Evolutionary conservation across 2,113 vertebrate genomes (phyloP).

Genomic region (Spea bombifrons): DNA sequence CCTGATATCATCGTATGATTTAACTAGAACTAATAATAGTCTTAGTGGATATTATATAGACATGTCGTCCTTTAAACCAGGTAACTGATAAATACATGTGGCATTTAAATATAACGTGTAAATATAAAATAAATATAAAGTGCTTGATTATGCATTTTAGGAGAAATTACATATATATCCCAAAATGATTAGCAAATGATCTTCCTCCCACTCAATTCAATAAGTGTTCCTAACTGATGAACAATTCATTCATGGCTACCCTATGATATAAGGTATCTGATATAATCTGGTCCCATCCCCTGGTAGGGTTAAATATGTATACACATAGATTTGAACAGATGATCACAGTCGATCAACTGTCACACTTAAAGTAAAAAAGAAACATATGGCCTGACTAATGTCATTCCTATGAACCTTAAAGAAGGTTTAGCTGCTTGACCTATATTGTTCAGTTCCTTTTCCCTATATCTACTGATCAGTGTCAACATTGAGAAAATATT

Average conservation of each 20-base stretch:
- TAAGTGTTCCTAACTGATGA: not conserved
- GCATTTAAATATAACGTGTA: not conserved
- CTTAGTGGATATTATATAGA: too few relatives aligned
- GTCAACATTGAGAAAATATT: conserved; percentile 53
- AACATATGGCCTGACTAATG: conserved; percentile 51
- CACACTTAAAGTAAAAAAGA: conserved; percentile 12
- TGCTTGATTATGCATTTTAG: not conserved
- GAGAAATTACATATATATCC: not conserved
- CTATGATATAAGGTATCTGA: not conserved
- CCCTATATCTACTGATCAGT: conserved; percentile 52
- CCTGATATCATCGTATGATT: too few relatives aligned
- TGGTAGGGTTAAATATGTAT: conserved; percentile 8
- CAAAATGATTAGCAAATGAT: not conserved
- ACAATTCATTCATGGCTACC: not conserved
- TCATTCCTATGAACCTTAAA: conserved; percentile 49
- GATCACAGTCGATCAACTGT: not conserved
- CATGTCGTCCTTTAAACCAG: too few relatives aligned
- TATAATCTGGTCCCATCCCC: not conserved
- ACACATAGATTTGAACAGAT: conserved; percentile 23
- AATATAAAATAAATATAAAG: not conserved
- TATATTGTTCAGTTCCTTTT: conserved; percentile 53
- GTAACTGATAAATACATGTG: too few relatives aligned
- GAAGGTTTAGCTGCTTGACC: conserved; percentile 52
- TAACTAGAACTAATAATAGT: too few relatives aligned
- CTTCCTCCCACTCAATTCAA: not conserved